Evolutionary conservation across 1,140 invertebrate species (phyloP).

Genomic region (Heliconius melpomene): DNA sequence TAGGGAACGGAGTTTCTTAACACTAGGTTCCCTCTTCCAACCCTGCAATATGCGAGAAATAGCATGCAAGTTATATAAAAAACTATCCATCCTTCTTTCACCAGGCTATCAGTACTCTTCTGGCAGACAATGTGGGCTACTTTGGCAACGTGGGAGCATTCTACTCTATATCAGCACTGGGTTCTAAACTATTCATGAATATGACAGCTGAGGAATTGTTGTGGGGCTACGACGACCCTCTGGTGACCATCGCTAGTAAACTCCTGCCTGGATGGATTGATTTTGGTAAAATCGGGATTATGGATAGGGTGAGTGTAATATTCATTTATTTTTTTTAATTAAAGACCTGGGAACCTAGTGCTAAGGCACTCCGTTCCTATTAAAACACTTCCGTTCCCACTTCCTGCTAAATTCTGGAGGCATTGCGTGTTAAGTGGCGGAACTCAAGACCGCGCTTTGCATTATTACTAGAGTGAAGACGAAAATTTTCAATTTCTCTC

Average conservation of each 20-base stretch:
- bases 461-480: too few species aligned
- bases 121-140: slow-evolving; percentile 81
- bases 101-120: slow-evolving; percentile 84
- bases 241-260: slow-evolving; percentile 86
- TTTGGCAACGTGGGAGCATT: slow-evolving; percentile 84
- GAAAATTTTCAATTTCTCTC: too few species aligned
- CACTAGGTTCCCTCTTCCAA: too few species aligned
- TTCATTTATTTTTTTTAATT: background rate
- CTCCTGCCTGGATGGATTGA: slow-evolving; percentile 87
- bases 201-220: slow-evolving; percentile 88
- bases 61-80: background rate
- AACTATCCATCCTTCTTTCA: slow-evolving; percentile 29
- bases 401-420: too few species aligned
- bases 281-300: slow-evolving; percentile 89
- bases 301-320: slow-evolving; percentile 87
- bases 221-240: slow-evolving; percentile 92
- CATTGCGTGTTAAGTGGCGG: too few species aligned
- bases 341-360: too few species aligned
- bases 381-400: too few species aligned
- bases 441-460: too few species aligned
- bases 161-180: slow-evolving; percentile 82
- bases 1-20: too few species aligned
- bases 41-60: background rate
- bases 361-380: too few species aligned
- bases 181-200: slow-evolving; percentile 86